Base-by-base conservation (phyloP, 2,888 invertebrate species). In the Pilophorus perplexus region DNA sequence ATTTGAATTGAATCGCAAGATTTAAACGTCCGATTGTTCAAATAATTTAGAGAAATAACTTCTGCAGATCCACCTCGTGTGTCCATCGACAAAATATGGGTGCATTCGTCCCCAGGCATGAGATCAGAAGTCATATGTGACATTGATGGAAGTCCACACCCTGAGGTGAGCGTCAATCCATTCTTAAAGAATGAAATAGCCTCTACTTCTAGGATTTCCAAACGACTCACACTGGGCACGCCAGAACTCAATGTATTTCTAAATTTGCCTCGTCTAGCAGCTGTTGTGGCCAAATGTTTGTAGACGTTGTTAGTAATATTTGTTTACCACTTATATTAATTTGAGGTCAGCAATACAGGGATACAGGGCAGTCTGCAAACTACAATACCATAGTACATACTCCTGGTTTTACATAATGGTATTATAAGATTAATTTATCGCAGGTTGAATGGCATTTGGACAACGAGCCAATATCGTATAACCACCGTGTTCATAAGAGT, bases 11-110 rank as follows among this genome's bases (percentile, higher is more conserved):
- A 10, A 33, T 6, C 6, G 10, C 10, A 33, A 40, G 14, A 14
- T 12, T 37, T 18, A 22, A 8, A 20, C 14, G 6, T n/a, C 23
- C 23, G 10, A 22, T 8, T 52, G 6, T 22, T 6, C 42, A 18
- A 22, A n/a, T n/a, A n/a, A n/a, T n/a, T n/a, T n/a, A n/a, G n/a
- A n/a, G n/a, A n/a, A n/a, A n/a, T n/a, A n/a, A n/a, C n/a, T n/a
- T 22, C 44, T 67, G 3, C 75, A 92, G 91, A 89, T 76, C 84
- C 87, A 0, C 91, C 92, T 0, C 87, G 87, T 73, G 82, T 90
- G 18, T 79, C 81, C 33, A 82, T 85, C 1, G 78, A 81, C 0
- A 82, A 83, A 8, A 80, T 82, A 1, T 87, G 87, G 82, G 84
- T 90, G 22, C 90, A 91, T 77, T 86, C 88, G 0, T 86, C 88